Base-by-base conservation (phyloP, 2,797 vertebrate genomes). In the Rousettus madagascariensis region DNA sequence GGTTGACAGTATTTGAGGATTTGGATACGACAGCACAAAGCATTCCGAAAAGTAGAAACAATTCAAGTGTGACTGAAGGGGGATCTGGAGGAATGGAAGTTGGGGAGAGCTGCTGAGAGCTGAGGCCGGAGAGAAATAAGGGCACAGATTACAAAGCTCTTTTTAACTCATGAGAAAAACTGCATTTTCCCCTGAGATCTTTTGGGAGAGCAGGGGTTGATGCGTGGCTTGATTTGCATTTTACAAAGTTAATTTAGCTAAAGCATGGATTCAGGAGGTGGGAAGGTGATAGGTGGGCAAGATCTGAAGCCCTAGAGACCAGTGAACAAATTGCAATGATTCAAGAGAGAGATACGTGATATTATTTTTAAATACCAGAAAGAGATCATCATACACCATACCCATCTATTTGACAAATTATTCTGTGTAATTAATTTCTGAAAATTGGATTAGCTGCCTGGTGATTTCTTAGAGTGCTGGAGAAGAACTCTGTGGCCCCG, bases 361-460 rank as follows among this genome's bases (percentile, higher is more conserved):
- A 15, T 46, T 51, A 93, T 43, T 90, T 80, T 80, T 84, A 90
- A 93, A 85, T 36, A 38, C 43, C 69, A 96, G 49, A 79, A 82
- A 92, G 65, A 72, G 74, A 92, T 33, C 87, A 71, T 80, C 80
- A 41, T 13, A 59, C 2, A 46, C 49, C 1, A 0, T 86, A 72
- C 72, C 83, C 46, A 61, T 38, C 11, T 30, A 41, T 61, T 59
- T 78, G 77, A 94, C 26, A 93, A 85, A 80, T 90, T 74, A 92
- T 95, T 96, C 75, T 74, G 30, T 92, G 65, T 69, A 93, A 96
- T 95, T 96, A 95, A 90, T 63, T 87, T 93, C n/a, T 53, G 28
- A 72, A 95, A 77, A 88, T 38, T 92, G 82, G 63, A 90, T 92
- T 85, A 90, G 51, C 43, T 59, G 8, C 13, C 36, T 77, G 77